Evolutionary conservation across 2,888 invertebrate genomes (phyloP).

Genomic region (Empis stercorea): DNA sequence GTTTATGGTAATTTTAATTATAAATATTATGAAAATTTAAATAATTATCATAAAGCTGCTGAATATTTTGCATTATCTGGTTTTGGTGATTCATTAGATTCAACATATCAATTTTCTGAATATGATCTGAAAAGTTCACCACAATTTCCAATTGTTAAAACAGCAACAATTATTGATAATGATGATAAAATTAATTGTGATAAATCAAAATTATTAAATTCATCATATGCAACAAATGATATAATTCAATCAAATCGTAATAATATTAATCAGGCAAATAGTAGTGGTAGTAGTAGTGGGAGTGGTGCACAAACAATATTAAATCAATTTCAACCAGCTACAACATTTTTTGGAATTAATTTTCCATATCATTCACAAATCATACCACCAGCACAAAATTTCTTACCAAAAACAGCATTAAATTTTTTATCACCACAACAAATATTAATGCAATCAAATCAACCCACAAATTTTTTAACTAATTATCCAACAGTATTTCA

Average conservation of each 20-base stretch:
- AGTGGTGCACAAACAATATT: not conserved
- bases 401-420: not conserved
- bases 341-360: not conserved
- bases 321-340: not conserved
- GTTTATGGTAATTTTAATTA: conserved; percentile 1
- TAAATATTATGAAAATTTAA: not conserved
- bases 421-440: not conserved
- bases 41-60: not conserved
- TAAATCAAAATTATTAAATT: not conserved
- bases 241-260: not conserved
- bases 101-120: conserved; percentile 1
- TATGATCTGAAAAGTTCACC: not conserved
- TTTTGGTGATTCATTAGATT: not conserved
- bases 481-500: not conserved
- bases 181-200: not conserved
- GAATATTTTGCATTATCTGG: conserved; percentile 1
- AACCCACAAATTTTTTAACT: not conserved
- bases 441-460: not conserved
- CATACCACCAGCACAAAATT: not conserved
- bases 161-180: no score
- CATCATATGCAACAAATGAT: not conserved
- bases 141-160: no score
- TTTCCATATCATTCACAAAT: not conserved
- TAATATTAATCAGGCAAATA: not conserved
- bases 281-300: not conserved